phyloP scores from a whole-genome alignment of 2,797 vertebrate genomes.

The Enteromius thamalakanensis region DNA sequence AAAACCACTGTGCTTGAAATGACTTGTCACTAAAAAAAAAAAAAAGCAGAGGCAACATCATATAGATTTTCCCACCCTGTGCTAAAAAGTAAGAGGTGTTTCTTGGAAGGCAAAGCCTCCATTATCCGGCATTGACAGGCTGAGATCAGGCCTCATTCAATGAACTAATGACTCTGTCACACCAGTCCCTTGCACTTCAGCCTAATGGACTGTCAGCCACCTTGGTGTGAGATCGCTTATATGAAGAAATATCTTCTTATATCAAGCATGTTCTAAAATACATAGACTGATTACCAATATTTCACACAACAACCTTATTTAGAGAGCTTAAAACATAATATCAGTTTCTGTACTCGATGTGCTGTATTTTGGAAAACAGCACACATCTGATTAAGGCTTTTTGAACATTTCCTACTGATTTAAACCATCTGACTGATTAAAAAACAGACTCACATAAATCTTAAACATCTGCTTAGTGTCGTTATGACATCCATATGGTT shows the following conservation, averaged over 20 bases:
- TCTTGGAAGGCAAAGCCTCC: slow-evolving; percentile 53
- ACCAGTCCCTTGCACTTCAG: slow-evolving; percentile 57
- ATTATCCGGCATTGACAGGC: slow-evolving; percentile 63
- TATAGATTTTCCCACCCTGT: slow-evolving; percentile 34
- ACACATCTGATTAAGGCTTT: not conserved
- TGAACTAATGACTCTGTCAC: slow-evolving; percentile 63
- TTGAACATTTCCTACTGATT: not conserved
- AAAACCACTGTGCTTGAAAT: slow-evolving; percentile 20
- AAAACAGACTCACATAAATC: not conserved
- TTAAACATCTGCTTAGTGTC: slow-evolving; percentile 14
- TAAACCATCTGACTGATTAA: slow-evolving; percentile 8
- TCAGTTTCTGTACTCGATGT: not conserved
- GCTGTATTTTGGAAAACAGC: not conserved
- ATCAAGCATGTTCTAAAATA: slow-evolving; percentile 56
- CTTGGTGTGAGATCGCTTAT: slow-evolving; percentile 58
- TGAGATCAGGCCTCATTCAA: slow-evolving; percentile 62
- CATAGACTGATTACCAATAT: slow-evolving; percentile 53
- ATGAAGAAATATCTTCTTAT: slow-evolving; percentile 63
- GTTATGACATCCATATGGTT: slow-evolving; percentile 13
- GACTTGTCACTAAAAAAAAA: slow-evolving; percentile 26
- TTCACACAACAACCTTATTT: slow-evolving; percentile 21
- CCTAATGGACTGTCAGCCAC: slow-evolving; percentile 63
- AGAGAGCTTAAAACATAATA: not conserved
- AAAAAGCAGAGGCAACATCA: not conserved
- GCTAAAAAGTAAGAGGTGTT: slow-evolving; percentile 54